Evolutionary conservation across 2,797 vertebrate species (phyloP).

Genomic region (Vireo griseus): DNA sequence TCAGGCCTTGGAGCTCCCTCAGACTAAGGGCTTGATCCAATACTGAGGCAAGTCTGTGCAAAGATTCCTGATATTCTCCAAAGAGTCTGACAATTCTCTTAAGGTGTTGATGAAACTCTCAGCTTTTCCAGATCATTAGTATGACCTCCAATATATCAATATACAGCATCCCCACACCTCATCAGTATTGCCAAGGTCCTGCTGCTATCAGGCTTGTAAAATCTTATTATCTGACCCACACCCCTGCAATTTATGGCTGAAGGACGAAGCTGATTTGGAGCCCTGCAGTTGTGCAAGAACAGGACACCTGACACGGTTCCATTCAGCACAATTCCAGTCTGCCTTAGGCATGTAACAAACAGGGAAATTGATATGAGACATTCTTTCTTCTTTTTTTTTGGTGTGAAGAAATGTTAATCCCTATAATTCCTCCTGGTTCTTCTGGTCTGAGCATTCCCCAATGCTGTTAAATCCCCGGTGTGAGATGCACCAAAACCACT

Average conservation of each 20-base stretch:
- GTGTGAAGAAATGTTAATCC: not conserved
- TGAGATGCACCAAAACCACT: not conserved
- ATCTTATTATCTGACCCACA: not conserved
- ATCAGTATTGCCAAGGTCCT: not conserved
- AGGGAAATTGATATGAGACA: not conserved
- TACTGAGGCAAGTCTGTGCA: not conserved
- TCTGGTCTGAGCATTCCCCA: slow-evolving; percentile 2
- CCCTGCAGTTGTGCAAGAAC: not conserved
- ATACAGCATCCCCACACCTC: not conserved
- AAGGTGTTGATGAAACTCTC: not conserved
- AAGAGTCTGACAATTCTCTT: not conserved
- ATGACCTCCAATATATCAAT: not conserved
- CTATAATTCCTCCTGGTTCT: not conserved
- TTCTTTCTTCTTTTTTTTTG: not conserved
- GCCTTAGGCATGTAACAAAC: not conserved
- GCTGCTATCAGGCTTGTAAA: not conserved
- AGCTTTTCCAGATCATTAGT: not conserved
- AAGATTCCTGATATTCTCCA: not conserved
- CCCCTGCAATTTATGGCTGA: not conserved
- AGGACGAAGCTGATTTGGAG: not conserved
- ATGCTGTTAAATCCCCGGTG: not conserved
- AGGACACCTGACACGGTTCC: not conserved
- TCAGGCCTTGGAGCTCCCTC: not conserved
- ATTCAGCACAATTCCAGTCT: not conserved
- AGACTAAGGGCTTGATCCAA: not conserved